A percentile compares a stretch with the other conserved stretches of the same genome.
phyloP scores from a whole-genome alignment of 2,888 invertebrate genomes.

The Drosophila algonquin region DNA sequence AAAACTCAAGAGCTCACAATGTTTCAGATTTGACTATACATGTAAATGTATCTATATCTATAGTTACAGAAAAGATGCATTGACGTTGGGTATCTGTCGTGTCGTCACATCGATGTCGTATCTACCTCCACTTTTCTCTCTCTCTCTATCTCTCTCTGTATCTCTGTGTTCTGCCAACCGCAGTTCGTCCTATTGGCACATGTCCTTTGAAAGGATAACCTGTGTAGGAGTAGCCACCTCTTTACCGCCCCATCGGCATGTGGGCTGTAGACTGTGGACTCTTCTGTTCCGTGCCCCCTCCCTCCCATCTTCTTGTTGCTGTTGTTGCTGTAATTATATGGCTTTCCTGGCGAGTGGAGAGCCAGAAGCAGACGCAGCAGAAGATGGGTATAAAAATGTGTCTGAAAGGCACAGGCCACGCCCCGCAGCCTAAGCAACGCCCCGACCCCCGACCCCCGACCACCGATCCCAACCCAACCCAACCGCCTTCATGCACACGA shows the following conservation, averaged over 20 bases:
- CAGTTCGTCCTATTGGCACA: constrained; percentile 77
- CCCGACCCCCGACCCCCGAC: background rate
- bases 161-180: constrained; percentile 53
- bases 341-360: constrained; percentile 49
- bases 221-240: background rate
- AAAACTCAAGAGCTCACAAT: no score
- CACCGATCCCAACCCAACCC: background rate
- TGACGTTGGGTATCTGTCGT: no score
- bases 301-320: background rate
- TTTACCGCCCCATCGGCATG: background rate
- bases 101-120: background rate
- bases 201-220: constrained; percentile 67
- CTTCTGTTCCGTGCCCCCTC: background rate
- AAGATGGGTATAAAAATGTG: constrained; percentile 2
- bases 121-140: constrained; percentile 7
- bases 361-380: constrained; percentile 17
- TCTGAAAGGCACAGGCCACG: constrained; percentile 13
- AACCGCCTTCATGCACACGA: constrained; percentile 8
- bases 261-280: background rate
- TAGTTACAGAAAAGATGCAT: no score
- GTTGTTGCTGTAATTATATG: constrained; percentile 71
- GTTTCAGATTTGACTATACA: no score
- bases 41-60: no score
- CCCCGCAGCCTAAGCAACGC: constrained; percentile 23
- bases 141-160: background rate